Conservation (phyloP, 2,888 invertebrate species). For the Sarcophaga variegata region DNA sequence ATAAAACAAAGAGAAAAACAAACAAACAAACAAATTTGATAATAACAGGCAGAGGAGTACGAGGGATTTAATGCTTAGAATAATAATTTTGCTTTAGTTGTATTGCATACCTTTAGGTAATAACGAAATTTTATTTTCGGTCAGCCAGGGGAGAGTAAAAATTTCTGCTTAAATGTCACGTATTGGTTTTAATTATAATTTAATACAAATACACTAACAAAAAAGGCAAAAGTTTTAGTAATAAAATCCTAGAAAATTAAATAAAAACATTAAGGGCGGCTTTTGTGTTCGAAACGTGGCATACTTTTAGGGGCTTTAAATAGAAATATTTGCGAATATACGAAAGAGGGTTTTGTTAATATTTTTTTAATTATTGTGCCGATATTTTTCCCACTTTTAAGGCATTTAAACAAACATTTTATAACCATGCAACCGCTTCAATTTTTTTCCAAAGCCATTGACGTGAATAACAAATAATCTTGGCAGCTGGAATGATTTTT, state of each 20-base stretch:
- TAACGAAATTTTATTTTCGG: not conserved
- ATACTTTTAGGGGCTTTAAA: no score
- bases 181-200: conserved; percentile 50
- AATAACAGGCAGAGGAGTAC: not conserved
- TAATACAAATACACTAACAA: not conserved
- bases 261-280: not conserved
- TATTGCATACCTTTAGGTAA: conserved; percentile 27
- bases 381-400: no score
- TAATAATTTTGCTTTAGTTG: not conserved
- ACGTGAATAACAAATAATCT: no score
- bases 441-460: no score
- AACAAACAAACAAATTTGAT: not conserved
- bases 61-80: not conserved
- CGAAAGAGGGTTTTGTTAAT: no score
- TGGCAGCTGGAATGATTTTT: no score
- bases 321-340: no score
- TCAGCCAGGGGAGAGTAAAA: no score
- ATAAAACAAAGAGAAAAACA: not conserved
- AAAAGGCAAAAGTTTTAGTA: not conserved
- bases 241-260: not conserved
- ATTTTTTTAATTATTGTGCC: no score
- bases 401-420: no score
- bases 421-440: no score
- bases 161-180: conserved; percentile 46
- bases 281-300: not conserved